These are phyloP conservation scores for Labrus mixtus DNA, from an alignment of 2,113 vertebrate genomes.

Conservation along the genomic window DNA sequence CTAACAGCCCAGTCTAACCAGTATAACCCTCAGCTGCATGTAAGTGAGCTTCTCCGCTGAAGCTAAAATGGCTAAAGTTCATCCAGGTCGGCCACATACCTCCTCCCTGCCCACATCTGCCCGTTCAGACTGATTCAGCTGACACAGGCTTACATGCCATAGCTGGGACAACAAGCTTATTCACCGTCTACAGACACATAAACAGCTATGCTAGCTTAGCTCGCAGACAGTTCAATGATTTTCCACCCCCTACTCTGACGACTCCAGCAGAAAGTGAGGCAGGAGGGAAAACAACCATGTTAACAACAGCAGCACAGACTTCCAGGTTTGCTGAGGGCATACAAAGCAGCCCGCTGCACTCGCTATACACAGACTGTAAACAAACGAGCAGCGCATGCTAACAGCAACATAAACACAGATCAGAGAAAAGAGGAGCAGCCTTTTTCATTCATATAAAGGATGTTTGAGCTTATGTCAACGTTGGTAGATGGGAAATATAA, in stretches of 20 bases:
- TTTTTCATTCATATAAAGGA: neutral
- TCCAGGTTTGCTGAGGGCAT: slow-evolving; percentile 41
- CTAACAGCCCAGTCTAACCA: slow-evolving; percentile 2
- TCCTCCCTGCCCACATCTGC: slow-evolving; percentile 42
- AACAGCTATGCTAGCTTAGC: slow-evolving; percentile 44
- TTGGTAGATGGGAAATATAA: too few relatives aligned
- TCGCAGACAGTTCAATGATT: neutral
- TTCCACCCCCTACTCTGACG: slow-evolving; percentile 11
- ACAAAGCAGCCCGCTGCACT: slow-evolving; percentile 43
- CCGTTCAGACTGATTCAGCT: slow-evolving; percentile 53
- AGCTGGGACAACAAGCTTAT: slow-evolving; percentile 51
- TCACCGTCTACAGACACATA: slow-evolving; percentile 43
- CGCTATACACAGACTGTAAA: slow-evolving; percentile 8
- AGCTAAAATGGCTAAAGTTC: slow-evolving; percentile 15
- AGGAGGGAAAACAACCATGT: slow-evolving; percentile 32
- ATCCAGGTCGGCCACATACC: slow-evolving; percentile 33
- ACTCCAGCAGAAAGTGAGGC: slow-evolving; percentile 5
- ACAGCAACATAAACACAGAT: neutral
- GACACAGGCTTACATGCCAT: slow-evolving; percentile 39
- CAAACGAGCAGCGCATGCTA: slow-evolving; percentile 11
- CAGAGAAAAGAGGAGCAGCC: too few relatives aligned
- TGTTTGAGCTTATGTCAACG: neutral
- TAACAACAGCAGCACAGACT: slow-evolving; percentile 5
- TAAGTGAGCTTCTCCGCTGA: neutral
- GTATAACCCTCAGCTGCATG: neutral